Evolutionary conservation across 1,140 invertebrate genomes (phyloP), one percentile per base, ranked within the genome.

Genomic region (Xylocopa sonorina): DNA sequence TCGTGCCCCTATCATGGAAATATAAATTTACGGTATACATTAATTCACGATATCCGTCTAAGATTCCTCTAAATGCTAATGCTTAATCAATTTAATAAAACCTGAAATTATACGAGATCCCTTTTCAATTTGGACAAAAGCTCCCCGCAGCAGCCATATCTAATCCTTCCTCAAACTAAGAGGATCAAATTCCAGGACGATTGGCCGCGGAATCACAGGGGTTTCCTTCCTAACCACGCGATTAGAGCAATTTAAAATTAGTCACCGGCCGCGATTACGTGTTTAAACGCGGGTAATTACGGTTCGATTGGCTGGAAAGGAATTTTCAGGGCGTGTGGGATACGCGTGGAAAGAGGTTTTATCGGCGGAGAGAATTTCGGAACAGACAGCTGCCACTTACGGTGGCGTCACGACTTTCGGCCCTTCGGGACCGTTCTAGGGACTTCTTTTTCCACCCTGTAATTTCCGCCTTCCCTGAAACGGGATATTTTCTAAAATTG

Each of bases 401-500:
- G 78, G 53, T 84, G 83, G 83, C 82, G 83, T 85, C 83, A 81
- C 83, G 82, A 85, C 34, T 81, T 81, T 74, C 38, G 71, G 82
- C 63, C 79, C 84, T 80, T 50, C 64, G 34, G 74, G 74, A 78
- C 67, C 82, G 43, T 73, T 57, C 78, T 75, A 84, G 82, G 82
- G 77, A 82, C 74, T 78, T 83, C 57, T 78, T 83, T 80, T 87
- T 66, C 79, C 81, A 91, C 77, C 89, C 91, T 87, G 82, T 90
- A 90, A 92, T 92, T 91, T 91, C 88, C 83, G 83, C 81, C 83
- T 88, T 80, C 78, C 80, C 80, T 88, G 81, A 85, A 89, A 85
- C 86, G 87, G 85, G 86, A 89, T 89, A 90, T 89, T 91, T 89
- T 78, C 73, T 87, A 86, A 91, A 90, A 89, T 88, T 87, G 89